Conservation (phyloP, 2,113 vertebrate genomes). For the Uropsilus gracilis region DNA sequence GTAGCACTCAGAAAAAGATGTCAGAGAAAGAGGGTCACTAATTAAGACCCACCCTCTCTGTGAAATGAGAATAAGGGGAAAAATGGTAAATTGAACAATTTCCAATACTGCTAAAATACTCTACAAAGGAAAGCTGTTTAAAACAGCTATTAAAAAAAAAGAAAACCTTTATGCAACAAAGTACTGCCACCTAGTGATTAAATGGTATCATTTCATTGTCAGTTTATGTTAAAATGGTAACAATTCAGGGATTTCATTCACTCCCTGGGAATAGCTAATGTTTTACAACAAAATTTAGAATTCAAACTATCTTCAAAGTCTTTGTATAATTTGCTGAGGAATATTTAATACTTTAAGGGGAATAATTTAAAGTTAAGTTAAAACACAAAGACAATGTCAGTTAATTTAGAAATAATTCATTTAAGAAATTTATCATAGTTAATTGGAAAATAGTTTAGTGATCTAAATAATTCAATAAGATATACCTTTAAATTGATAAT, state of each 20-base stretch:
- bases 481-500: background rate
- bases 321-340: background rate
- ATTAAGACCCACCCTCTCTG: background rate
- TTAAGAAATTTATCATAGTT: slow-evolving; percentile 2
- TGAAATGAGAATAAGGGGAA: background rate
- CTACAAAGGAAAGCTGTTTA: background rate
- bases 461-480: background rate
- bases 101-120: background rate
- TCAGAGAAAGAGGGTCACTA: background rate
- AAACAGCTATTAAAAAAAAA: background rate
- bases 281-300: background rate
- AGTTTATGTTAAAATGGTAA: background rate
- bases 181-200: slow-evolving; percentile 66
- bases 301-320: background rate
- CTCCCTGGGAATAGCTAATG: background rate
- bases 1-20: background rate
- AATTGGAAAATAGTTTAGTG: background rate
- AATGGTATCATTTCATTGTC: background rate
- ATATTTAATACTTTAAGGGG: background rate
- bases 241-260: background rate
- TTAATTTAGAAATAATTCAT: slow-evolving; percentile 6
- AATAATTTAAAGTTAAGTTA: background rate
- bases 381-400: background rate
- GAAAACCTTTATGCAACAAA: background rate
- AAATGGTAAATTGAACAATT: background rate